Conservation (phyloP, 2,113 vertebrate species). For the Machaerirhynchus nigripectus region DNA sequence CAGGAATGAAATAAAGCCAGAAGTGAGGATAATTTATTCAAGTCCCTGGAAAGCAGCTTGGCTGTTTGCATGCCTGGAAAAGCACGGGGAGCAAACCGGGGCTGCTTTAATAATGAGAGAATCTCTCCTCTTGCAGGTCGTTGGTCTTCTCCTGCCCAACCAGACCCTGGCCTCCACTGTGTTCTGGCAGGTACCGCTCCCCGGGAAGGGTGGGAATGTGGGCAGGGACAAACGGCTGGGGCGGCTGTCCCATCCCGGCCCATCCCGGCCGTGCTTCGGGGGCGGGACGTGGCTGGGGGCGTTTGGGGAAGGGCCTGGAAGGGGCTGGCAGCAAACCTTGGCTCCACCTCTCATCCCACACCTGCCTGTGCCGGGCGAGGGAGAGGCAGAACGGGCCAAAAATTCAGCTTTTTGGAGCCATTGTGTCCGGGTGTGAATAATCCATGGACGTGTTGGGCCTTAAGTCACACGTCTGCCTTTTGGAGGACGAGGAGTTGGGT, state of each 20-base stretch:
- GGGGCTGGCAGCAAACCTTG: background rate
- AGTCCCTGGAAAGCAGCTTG: background rate
- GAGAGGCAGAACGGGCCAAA: too few relatives aligned
- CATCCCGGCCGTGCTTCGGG: accelerated
- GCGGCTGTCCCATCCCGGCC: background rate
- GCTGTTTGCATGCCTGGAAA: background rate
- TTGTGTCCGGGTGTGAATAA: background rate
- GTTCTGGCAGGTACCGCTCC: slow-evolving; percentile 87
- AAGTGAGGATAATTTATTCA: background rate
- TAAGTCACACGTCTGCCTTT: background rate
- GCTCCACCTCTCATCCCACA: accelerated
- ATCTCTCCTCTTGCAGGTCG: slow-evolving; percentile 77
- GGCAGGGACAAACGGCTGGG: background rate
- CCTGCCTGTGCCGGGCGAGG: background rate
- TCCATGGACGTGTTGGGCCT: background rate
- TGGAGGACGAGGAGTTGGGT: background rate
- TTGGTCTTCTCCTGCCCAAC: slow-evolving; percentile 93
- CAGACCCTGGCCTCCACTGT: slow-evolving; percentile 88
- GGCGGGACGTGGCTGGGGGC: background rate
- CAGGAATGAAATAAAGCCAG: background rate
- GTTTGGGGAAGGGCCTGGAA: background rate
- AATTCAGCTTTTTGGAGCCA: background rate
- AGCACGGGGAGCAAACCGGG: background rate
- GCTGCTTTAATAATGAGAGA: background rate
- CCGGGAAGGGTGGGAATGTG: background rate